Evolutionary conservation across 2,797 vertebrate species (phyloP), one percentile per base, ranked within the genome.

Genomic region (Dromococcyx pavoninus): DNA sequence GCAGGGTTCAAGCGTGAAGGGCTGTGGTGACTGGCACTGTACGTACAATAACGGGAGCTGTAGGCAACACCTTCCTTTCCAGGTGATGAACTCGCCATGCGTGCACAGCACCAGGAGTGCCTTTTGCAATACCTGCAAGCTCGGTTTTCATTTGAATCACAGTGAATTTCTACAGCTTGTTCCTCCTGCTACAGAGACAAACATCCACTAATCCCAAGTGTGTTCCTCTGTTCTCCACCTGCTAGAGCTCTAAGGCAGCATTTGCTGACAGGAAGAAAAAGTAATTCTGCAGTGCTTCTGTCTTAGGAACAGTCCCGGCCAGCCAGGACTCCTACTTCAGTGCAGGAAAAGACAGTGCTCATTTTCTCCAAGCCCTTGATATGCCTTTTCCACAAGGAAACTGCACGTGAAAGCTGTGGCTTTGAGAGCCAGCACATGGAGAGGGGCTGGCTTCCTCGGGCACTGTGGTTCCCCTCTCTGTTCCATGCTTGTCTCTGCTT

Each of bases 321-420:
- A 73, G 72, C 43, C 43, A 74, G 19, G 35, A 44, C n/a, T 57
- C 58, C 73, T 50, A 9, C 1, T 4, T 74, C 5, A 0, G 41
- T 17, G 41, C 69, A 28, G 70, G 62, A 25, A 69, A 56, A 39
- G 48, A 5, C 35, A 41, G n/a, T 4, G 15, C 41, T 79, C 3
- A 0, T 48, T 37, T 58, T 19, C 39, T 32, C 12, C 51, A 35
- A 48, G 57, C 24, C 56, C 27, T 46, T 35, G 13, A 15, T 41
- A 61, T 33, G 32, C 28, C 32, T 61, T 77, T 72, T 58, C 44
- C 62, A 28, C 6, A 5, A 33, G n/a, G 11, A 33, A 56, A 37
- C 16, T 4, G 13, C 50, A 43, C 0, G 1, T 0, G 3, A n/a
- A 60, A 2, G 0, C 39, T 1, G 7, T 9, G 54, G n/a, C n/a